A percentile compares a stretch with the other conserved stretches of the same genome.
Conservation (phyloP, 2,113 vertebrate genomes). For the Stigmatopora nigra region DNA sequence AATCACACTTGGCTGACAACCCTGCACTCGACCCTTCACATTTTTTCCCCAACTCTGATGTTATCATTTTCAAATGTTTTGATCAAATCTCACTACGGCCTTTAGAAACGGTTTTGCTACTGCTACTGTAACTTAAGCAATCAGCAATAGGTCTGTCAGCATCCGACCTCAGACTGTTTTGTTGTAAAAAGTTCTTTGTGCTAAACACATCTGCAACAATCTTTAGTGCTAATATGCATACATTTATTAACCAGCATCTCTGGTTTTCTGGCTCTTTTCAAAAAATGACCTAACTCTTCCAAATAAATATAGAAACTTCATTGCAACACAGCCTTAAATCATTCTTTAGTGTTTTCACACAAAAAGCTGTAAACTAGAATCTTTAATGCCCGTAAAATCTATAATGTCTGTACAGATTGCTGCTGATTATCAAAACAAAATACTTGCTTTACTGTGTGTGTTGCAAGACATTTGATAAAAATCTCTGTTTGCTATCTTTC, state of each 20-base stretch:
- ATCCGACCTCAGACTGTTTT: not conserved
- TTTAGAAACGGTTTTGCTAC: not conserved
- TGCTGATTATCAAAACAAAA: constrained; percentile 14
- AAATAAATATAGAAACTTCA: not conserved
- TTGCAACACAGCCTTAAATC: not conserved
- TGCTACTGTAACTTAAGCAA: not conserved
- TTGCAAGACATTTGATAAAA: constrained; percentile 2
- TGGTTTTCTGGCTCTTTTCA: not conserved
- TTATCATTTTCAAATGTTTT: not conserved
- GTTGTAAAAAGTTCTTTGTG: not conserved
- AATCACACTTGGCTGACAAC: constrained; percentile 13
- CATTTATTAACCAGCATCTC: not conserved
- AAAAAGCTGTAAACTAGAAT: constrained; percentile 23
- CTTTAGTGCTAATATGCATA: not conserved
- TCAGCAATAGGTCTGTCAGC: not conserved
- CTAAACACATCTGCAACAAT: not conserved
- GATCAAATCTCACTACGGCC: not conserved
- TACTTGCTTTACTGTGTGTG: constrained; percentile 3
- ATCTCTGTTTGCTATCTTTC: not conserved
- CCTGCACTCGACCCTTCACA: not conserved
- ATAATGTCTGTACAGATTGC: constrained; percentile 38
- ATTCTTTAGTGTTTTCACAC: not conserved
- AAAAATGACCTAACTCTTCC: not conserved
- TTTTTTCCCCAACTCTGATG: not conserved
- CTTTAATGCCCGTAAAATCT: constrained; percentile 32